Conservation (phyloP, 2,888 invertebrate genomes). For the Agrotis ipsilon region DNA sequence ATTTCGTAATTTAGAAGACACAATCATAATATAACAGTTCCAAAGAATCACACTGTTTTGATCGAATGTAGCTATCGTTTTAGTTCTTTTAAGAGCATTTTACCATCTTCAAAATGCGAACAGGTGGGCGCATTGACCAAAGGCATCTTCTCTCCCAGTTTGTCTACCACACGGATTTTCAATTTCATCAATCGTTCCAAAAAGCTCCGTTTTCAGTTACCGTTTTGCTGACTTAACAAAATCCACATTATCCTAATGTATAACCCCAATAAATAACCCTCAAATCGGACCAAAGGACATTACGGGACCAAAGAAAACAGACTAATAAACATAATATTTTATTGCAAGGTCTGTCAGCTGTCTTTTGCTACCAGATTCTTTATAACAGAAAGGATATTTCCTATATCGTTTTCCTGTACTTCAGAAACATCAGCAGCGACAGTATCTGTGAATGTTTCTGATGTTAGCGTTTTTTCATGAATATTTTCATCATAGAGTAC, state of each 20-base stretch:
- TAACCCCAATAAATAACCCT: slow-evolving; percentile 46
- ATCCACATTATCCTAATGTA: slow-evolving; percentile 49
- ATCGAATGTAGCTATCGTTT: too few species aligned
- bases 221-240: slow-evolving; percentile 41
- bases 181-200: slow-evolving; percentile 19
- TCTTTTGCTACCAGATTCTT: slow-evolving; percentile 48
- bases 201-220: slow-evolving; percentile 7
- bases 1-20: too few species aligned
- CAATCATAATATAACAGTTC: too few species aligned
- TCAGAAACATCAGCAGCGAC: slow-evolving; percentile 45
- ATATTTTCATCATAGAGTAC: slow-evolving; percentile 30
- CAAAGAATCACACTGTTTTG: too few species aligned
- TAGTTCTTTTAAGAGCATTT: background rate
- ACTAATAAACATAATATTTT: slow-evolving; percentile 67
- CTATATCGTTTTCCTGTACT: slow-evolving; percentile 31
- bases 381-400: slow-evolving; percentile 41
- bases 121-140: background rate
- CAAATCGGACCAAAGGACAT: slow-evolving; percentile 42
- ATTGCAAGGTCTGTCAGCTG: slow-evolving; percentile 55
- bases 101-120: too few species aligned
- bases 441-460: slow-evolving; percentile 30
- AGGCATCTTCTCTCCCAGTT: background rate
- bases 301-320: slow-evolving; percentile 62
- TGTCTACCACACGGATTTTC: slow-evolving; percentile 15
- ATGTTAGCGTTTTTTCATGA: slow-evolving; percentile 42